A percentile compares a stretch with the other conserved stretches of the same genome.
These are phyloP conservation scores for Gandaritis pyraliata DNA, from an alignment of 2,888 invertebrate species.

Conservation along the genomic window DNA sequence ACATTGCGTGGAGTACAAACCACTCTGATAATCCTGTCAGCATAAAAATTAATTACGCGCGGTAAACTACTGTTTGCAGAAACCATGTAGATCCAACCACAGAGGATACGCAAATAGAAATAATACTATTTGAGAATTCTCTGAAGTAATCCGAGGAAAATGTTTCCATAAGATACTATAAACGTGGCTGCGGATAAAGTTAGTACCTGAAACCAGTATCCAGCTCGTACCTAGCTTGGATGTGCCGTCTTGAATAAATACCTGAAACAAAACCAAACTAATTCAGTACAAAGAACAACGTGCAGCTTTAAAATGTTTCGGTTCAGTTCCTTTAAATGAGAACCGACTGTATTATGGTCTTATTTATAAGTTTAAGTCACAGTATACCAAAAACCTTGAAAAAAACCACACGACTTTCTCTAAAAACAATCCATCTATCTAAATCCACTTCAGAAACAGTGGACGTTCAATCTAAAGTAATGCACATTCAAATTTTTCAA, in stretches of 20 bases:
- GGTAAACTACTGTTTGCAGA: conserved; percentile 12
- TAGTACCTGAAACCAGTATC: conserved; percentile 9
- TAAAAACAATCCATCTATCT: conserved; percentile 13
- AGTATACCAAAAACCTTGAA: no score
- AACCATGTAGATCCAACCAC: conserved; percentile 16
- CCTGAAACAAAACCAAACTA: conserved; percentile 25
- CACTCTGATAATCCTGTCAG: conserved; percentile 28
- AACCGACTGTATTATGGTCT: no score
- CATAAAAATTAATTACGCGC: conserved; percentile 22
- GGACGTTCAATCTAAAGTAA: conserved; percentile 14
- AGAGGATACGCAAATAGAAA: conserved; percentile 22
- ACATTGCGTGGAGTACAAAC: conserved; percentile 18
- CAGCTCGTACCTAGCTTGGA: not conserved
- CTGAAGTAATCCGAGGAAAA: conserved; percentile 14
- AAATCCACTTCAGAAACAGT: conserved; percentile 11
- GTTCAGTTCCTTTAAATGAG: no score
- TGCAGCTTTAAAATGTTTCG: no score
- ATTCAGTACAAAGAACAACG: not conserved
- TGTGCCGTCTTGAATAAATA: conserved; percentile 9
- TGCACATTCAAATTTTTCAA: conserved; percentile 31
- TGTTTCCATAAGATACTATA: conserved; percentile 16
- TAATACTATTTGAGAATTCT: conserved; percentile 7
- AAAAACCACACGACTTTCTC: not conserved
- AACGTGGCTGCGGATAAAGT: not conserved
- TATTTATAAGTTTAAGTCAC: no score